Evolutionary conservation across 2,113 vertebrate species (phyloP), one percentile per base, ranked within the genome.

Genomic region (Atractosteus spatula): DNA sequence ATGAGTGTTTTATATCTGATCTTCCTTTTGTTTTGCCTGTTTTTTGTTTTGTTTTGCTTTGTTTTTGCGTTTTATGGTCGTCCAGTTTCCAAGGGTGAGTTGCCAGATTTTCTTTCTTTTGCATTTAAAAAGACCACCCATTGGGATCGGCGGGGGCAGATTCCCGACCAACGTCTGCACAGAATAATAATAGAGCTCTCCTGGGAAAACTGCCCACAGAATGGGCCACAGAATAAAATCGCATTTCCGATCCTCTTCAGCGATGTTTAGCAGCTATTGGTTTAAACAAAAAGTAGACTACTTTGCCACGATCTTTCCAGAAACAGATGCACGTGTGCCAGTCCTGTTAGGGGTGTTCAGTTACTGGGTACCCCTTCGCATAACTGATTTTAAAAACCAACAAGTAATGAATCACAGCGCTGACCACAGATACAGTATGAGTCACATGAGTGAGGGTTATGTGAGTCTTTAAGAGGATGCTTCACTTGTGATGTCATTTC

Each of bases 141-240:
- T 89, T 75, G 87, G 87, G 85, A 81, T 85, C 66, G 78, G 86
- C 81, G 84, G 89, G 86, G 88, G 87, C 83, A 80, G 78, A 81
- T 79, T 82, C 76, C 80, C 73, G 71, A 78, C 78, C 71, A 78
- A 76, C 77, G 64, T 91, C 88, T 89, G 88, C 80, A 78, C 71
- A 80, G 88, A 90, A 91, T 92, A 90, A 89, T 90, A 90, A 90
- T 91, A 82, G 86, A 81, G 80, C 87, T 85, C 85, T 86, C 87
- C 90, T 88, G 87, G 88, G 90, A 90, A 90, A 89, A 82, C 73
- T 87, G 87, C 87, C 87, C 87, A 80, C 81, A 83, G 80, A 89
- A 86, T 85, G 83, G 81, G 81, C 79, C 80, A 83, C 76, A 83
- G 76, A 76, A 68, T 69, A 77, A 78, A 79, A 76, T 89, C 83